Base-by-base conservation (phyloP, 2,797 vertebrate species). In the Iguana delicatissima region DNA sequence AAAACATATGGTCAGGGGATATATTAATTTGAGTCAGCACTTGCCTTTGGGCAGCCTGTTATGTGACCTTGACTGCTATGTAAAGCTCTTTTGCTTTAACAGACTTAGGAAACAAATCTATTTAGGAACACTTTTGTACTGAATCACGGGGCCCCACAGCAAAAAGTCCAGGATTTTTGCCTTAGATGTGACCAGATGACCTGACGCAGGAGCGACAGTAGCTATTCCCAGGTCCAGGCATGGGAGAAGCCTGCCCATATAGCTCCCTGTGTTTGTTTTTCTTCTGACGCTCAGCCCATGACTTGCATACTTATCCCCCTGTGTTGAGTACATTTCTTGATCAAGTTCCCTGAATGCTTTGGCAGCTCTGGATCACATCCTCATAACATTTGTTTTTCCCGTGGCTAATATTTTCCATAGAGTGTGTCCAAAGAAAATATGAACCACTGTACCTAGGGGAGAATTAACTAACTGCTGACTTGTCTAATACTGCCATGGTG, bases 391-490 rank as follows among this genome's bases (percentile, higher is more conserved):
- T 87, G 85, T 85, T 95, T 90, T 81, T 76, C 87, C 85, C 42
- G 10, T 1, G 13, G n/a, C 29, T 96, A 89, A 94, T 92, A 95
- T 93, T 96, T 97, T 97, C 95, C 95, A 67, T 79, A 84, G 0
- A 0, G 35, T 62, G 18, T 55, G 85, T 92, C 95, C 93, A 93
- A 93, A 92, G 92, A 89, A 91, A 92, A 91, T 8, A 83, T 32
- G 80, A 82, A 7, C 3, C 32, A 26, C 24, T 42, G 29, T 32
- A 55, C 84, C 81, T 73, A 0, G 0, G 32, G 77, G 76, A 46
- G 57, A 87, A 83, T 22, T 79, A 82, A n/a, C 2, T 26, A 82
- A 35, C 3, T n/a, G 13, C 8, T 4, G 24, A 76, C 20, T 59
- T 67, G 86, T 32, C 62, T 67, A 87, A 73, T 69, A 32, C 13